Base-by-base conservation (phyloP, 2,113 vertebrate genomes). In the Elephas maximus region DNA sequence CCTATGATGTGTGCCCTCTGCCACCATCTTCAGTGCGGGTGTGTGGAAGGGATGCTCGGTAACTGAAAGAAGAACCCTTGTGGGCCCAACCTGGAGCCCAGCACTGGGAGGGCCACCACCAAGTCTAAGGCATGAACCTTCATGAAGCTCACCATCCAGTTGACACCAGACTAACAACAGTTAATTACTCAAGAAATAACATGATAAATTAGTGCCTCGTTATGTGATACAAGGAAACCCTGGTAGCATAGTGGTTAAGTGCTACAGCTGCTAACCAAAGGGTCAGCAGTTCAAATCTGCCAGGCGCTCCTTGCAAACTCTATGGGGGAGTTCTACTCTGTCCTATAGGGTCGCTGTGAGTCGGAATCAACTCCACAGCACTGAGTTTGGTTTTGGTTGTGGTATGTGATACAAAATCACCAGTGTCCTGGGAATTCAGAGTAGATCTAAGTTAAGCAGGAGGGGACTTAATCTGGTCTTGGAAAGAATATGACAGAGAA, bases 351-450 rank as follows among this genome's bases (percentile, higher is more conserved):
- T 37, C 37, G 37, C 37, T 37, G 37, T 37, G 37, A 37, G 37
- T 37, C 37, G 37, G 37, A 37, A 37, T 37, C 37, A 37, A 37
- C 37, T 37, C 37, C 2, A 37, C 37, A 37, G 37, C 37, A 37
- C 37, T 37, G 37, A 37, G 37, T 37, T 37, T 37, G 37, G 37
- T 37, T 37, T 37, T 37, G 37, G 37, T 37, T 37, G 37, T 37
- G 37, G 37, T 37, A 37, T 37, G 37, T 37, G 37, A 37, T 37
- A 37, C 37, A 37, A 37, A 67, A 60, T 30, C 88, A 81, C n/a
- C 85, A 33, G 81, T 44, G 41, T 45, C 9, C 87, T 94, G 84
- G 67, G 20, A 67, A 79, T 79, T 91, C 76, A 81, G 51, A 89
- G 45, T 24, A 65, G 17, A 89, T 71, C 67, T 12, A 82, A 21